Evolutionary conservation across 53 echinoderm and acorn worm species (phyloP), one percentile per base, ranked within the genome.

Genomic region (Stichopus horrens): DNA sequence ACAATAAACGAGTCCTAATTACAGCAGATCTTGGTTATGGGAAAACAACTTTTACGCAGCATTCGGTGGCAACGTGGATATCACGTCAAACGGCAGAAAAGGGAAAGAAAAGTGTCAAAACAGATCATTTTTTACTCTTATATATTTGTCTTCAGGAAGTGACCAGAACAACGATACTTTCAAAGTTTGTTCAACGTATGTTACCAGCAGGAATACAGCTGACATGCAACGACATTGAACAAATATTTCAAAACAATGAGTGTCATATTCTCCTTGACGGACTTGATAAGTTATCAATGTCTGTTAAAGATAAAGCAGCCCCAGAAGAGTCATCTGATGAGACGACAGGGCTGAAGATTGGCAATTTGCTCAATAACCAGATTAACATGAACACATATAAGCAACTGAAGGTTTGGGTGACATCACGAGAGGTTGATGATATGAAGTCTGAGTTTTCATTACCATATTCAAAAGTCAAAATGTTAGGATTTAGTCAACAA

Each of bases 201-300:
- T 23, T 83, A 23, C 83, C 83, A 19, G 58, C 56, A 0, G 59
- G 58, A 22, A 56, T 11, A 4, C n/a, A 21, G 4, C 5, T 83
- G 56, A 21, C 60, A 0, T 57, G 16, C n/a, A 6, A 11, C 4
- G 83, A 57, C 56, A 23, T 83, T 83, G 83, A 83, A 21, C n/a
- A 58, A 83, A 83, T 83, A 83, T 16, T 83, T 10, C 14, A 7
- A 83, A 83, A n/a, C 57, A 57, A 18, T 57, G 58, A 83, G 83
- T 83, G 83, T 7, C 83, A 57, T 3, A 23, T 83, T 19, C 83
- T 83, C 10, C 58, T 83, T 23, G 83, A 83, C n/a, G 83, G 83
- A 21, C 56, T 83, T 6, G 83, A 83, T 58, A 59, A 83, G 11
- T 56, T 83, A 11, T 57, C 58, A 20, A 58, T 83, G 83, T 83